Percentiles rank a stretch among this genome's conserved stretches.
These are phyloP conservation scores for Gadus chalcogrammus DNA, from an alignment of 2,113 vertebrate genomes.

Conservation along the genomic window DNA sequence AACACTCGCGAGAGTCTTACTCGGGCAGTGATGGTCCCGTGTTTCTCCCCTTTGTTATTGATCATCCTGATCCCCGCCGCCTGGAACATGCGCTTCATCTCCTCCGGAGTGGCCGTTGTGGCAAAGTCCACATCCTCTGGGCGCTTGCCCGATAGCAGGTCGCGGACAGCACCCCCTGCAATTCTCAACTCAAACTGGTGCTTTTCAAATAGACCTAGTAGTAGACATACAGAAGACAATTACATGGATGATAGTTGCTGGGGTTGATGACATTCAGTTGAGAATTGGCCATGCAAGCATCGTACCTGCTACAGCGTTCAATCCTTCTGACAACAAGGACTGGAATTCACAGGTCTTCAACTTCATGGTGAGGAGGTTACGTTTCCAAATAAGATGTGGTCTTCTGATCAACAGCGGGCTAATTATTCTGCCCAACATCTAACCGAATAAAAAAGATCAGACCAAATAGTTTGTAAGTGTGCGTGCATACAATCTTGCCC, in stretches of 20 bases:
- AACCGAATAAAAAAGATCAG: neutral
- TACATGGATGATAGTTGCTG: too few species aligned
- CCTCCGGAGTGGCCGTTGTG: slow-evolving; percentile 87
- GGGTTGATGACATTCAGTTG: too few species aligned
- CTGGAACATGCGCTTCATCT: slow-evolving; percentile 93
- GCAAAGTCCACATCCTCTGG: slow-evolving; percentile 95
- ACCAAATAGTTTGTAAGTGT: too few species aligned
- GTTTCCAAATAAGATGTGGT: slow-evolving; percentile 50
- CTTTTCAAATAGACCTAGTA: slow-evolving; percentile 84
- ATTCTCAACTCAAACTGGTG: slow-evolving; percentile 87
- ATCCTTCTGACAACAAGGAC: slow-evolving; percentile 85
- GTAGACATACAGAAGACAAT: neutral
- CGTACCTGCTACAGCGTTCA: slow-evolving; percentile 84
- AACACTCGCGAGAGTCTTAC: slow-evolving; percentile 58
- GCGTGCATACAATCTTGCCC: too few species aligned
- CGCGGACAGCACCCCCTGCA: slow-evolving; percentile 92
- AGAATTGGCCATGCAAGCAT: neutral
- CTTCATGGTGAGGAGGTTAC: slow-evolving; percentile 76
- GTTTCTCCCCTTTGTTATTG: slow-evolving; percentile 94
- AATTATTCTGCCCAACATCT: slow-evolving; percentile 70
- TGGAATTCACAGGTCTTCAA: slow-evolving; percentile 84
- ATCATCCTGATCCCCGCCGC: slow-evolving; percentile 86
- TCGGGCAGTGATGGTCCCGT: slow-evolving; percentile 93
- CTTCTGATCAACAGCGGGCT: slow-evolving; percentile 30
- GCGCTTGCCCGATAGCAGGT: slow-evolving; percentile 83